Base-by-base conservation (phyloP, 2,888 invertebrate genomes). In the Nycteola revayana region DNA sequence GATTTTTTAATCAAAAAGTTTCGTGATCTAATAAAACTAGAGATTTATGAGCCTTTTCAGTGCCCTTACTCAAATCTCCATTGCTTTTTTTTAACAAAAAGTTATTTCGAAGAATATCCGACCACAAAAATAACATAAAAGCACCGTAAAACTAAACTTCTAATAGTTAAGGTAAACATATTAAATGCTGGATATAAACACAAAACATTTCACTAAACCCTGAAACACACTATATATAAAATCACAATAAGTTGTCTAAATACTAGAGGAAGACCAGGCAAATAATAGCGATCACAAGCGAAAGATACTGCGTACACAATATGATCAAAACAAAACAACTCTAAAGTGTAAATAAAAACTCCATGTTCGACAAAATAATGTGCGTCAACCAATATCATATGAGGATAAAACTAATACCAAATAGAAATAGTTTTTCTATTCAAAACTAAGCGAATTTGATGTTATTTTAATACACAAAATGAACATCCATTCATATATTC, bases 251-350 rank as follows among this genome's bases (percentile, higher is more conserved):
- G 52, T 50, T 54, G 56, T 57, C 36, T 49, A 42, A 49, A 49
- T 36, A 49, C 31, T 44, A 54, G 33, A 49, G 66, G 63, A 66
- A 70, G 57, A 71, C 60, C 58, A 65, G 66, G 71, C 65, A 72
- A 61, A 75, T 46, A 58, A 74, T 66, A 74, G 63, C 65, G 60
- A 67, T 67, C 58, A 66, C 60, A 57, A 80, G 79, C 77, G 54
- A 67, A 57, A 55, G 42, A 51, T 46, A 51, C 48, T 31, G 45
- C 42, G 44, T 45, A 59, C 48, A 54, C 14, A 14, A 2, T 2
- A 2, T 14, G n/a, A n/a, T 5, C 14, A 5, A 14, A 14, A 14
- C 14, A 14, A 14, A 3, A 14, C 14, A 2, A 14, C 14, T 14
- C 14, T 14, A 14, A 14, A 14, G 3, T 3, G 14, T 14, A 14